Conservation (phyloP, 2,113 vertebrate species). For the Ursus arctos region DNA sequence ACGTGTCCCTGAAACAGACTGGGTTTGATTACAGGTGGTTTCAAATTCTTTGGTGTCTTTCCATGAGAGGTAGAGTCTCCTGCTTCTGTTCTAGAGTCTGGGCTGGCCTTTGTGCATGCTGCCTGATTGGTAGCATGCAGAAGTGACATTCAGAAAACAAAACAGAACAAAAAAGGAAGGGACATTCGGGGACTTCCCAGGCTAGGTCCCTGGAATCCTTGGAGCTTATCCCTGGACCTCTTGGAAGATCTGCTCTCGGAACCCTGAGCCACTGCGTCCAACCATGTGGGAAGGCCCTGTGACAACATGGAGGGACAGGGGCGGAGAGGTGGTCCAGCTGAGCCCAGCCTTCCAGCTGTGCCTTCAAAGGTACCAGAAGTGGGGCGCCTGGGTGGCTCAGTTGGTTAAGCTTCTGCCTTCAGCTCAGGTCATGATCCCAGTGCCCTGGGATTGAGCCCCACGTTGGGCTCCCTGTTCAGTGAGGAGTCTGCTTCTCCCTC, state of each 20-base stretch:
- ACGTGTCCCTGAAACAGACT: neutral
- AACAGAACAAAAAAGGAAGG: neutral
- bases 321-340: neutral
- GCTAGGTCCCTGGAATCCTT: neutral
- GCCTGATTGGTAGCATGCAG: neutral
- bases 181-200: neutral
- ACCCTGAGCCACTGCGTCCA: neutral
- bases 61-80: neutral
- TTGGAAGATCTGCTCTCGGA: neutral
- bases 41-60: neutral
- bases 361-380: neutral
- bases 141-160: neutral
- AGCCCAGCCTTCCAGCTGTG: neutral
- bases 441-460: neutral
- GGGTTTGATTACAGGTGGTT: neutral
- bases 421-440: neutral
- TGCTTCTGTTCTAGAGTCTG: neutral
- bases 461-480: neutral
- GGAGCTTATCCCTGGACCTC: neutral
- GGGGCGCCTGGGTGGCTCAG: neutral
- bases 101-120: neutral
- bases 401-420: neutral
- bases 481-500: neutral
- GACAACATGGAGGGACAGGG: neutral
- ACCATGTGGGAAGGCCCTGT: neutral